Evolutionary conservation across 2,797 vertebrate genomes (phyloP), one percentile per base, ranked within the genome.

Genomic region (Nyctibius grandis): DNA sequence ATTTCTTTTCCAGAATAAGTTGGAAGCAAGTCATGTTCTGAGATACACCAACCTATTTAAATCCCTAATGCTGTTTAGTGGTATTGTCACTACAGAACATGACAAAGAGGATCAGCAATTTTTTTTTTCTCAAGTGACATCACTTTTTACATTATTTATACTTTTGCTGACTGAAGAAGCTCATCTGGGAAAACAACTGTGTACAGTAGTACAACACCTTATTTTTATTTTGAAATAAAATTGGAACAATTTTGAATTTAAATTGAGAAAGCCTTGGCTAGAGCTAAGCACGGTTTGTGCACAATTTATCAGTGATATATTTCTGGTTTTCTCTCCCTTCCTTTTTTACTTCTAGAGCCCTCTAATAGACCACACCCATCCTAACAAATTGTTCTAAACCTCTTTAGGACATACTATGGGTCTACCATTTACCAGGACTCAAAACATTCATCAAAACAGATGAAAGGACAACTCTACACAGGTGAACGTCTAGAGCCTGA

Each of bases 141-240:
- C 70, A 91, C 25, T 31, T 82, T 91, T 95, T 84, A 94, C 45
- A 76, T 81, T 87, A 95, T 93, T 92, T 90, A 89, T 1, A 2
- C 42, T 92, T 89, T 53, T n/a, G 7, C 56, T 87, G 74, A 76
- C 42, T 74, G 59, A 56, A 76, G 88, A 94, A 53, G 16, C 67
- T 84, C 59, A 86, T 59, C 80, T 88, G 50, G 51, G 28, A 63
- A 86, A 90, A 93, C 21, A 81, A 45, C 31, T 4, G 1, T 21
- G 28, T 84, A 72, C 34, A 63, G 61, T 72, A 83, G 29, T 70
- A 51, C 53, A 81, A 38, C 42, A 86, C 19, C 48, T 91, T 69
- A 76, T 54, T 76, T 86, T 20, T 76, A 56, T 56, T 91, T 82
- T 67, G 44, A 77, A 85, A 75, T 63, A 81, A 91, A 88, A 28